A percentile compares a stretch with the other conserved stretches of the same genome.
Conservation (phyloP, 30 jellyfish, hydroid and myxozoan species). For the Aurelia aurita complex sp. Pacific region DNA sequence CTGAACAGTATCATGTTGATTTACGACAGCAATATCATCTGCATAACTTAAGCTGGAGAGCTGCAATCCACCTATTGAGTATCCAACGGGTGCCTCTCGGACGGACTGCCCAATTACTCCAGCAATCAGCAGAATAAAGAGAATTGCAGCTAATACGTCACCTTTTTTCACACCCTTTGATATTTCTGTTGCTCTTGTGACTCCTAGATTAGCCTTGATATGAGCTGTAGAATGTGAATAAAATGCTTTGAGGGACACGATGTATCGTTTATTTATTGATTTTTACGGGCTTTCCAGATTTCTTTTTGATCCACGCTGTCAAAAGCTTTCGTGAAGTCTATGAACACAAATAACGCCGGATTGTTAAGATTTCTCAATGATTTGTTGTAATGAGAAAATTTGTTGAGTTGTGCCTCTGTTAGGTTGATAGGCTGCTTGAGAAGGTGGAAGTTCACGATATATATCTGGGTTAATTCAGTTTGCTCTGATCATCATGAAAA, state of each 20-base stretch:
- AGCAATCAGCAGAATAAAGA: slow-evolving; percentile 37
- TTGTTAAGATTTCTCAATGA: slow-evolving; percentile 10
- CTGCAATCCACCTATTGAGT: slow-evolving; percentile 13
- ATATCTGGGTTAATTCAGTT: background rate
- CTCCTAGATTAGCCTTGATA: slow-evolving; percentile 8
- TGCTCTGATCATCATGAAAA: slow-evolving; percentile 11
- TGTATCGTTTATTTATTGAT: slow-evolving; percentile 6
- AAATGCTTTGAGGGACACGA: background rate
- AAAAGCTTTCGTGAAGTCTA: slow-evolving; percentile 4
- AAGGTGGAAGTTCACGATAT: background rate
- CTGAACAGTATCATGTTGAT: too few species aligned
- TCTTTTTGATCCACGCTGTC: slow-evolving; percentile 15
- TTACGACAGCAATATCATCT: too few species aligned
- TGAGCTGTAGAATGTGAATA: slow-evolving; percentile 12
- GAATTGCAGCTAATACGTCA: slow-evolving; percentile 21
- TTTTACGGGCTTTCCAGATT: slow-evolving; percentile 13
- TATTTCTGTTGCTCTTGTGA: slow-evolving; percentile 10
- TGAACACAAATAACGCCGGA: slow-evolving; percentile 5
- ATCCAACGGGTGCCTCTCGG: background rate
- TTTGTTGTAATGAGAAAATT: slow-evolving; percentile 10
- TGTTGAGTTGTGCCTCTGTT: slow-evolving; percentile 26
- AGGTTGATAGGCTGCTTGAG: slow-evolving; percentile 28
- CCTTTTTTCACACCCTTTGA: slow-evolving; percentile 15
- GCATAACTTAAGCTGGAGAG: too few species aligned
- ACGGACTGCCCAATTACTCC: slow-evolving; percentile 42